A percentile compares a stretch with the other conserved stretches of the same genome.
These are phyloP conservation scores for Drosophila anomalata DNA, from an alignment of 2,888 invertebrate species.

Conservation along the genomic window DNA sequence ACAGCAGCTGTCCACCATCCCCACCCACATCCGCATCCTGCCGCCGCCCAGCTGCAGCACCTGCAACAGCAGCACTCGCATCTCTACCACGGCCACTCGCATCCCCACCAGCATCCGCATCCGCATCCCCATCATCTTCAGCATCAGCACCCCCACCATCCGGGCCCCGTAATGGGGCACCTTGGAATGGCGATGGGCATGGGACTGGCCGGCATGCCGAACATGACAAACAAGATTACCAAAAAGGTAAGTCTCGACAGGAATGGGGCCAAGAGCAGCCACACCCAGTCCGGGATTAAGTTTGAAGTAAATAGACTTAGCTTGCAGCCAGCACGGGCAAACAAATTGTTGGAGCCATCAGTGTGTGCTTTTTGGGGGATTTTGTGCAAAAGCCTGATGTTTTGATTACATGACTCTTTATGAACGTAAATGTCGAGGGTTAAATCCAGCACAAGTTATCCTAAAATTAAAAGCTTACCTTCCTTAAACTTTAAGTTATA, in stretches of 20 bases:
- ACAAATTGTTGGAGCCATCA: constrained; percentile 28
- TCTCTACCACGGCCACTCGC: constrained; percentile 51
- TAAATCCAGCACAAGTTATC: neutral
- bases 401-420: neutral
- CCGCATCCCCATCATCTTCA: constrained; percentile 60
- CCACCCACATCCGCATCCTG: constrained; percentile 64
- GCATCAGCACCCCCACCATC: constrained; percentile 63
- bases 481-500: neutral
- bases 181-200: constrained; percentile 83
- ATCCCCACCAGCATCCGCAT: constrained; percentile 45
- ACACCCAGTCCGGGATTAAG: constrained; percentile 26
- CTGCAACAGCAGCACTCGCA: constrained; percentile 57
- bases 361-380: neutral
- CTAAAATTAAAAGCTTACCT: neutral
- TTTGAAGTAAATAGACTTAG: constrained; percentile 39
- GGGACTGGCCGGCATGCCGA: constrained; percentile 78
- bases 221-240: constrained; percentile 80
- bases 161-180: constrained; percentile 80
- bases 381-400: constrained; percentile 8
- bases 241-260: constrained; percentile 74
- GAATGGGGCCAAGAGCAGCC: neutral
- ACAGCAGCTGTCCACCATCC: constrained; percentile 82
- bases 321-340: constrained; percentile 17
- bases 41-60: constrained; percentile 60
- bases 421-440: neutral